Conservation (phyloP, 2,797 vertebrate genomes). For the Phalloptychus januarius region DNA sequence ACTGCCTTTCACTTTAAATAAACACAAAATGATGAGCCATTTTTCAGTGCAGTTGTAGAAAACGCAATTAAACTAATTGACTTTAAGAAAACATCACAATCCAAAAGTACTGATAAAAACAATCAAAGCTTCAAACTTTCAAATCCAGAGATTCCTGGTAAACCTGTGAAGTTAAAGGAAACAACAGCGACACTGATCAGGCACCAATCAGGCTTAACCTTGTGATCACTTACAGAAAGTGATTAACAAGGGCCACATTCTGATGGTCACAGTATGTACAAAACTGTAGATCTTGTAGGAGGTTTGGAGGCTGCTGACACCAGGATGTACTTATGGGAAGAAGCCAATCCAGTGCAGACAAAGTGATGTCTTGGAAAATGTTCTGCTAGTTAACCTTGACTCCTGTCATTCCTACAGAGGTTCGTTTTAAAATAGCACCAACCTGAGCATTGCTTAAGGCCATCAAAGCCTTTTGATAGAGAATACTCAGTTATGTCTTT, state of each 20-base stretch:
- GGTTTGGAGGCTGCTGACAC: neutral
- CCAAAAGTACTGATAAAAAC: slow-evolving; percentile 19
- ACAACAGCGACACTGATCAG: neutral
- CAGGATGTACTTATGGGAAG: neutral
- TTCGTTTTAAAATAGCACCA: neutral
- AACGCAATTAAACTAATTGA: slow-evolving; percentile 71
- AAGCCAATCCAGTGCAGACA: neutral
- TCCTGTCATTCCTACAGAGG: neutral
- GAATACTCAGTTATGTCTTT: neutral
- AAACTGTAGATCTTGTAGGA: neutral
- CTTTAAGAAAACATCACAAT: slow-evolving; percentile 50
- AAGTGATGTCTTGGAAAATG: neutral
- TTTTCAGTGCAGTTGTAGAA: slow-evolving; percentile 78
- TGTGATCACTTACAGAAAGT: neutral
- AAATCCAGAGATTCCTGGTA: neutral
- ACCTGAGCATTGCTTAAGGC: neutral
- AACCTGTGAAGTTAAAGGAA: neutral
- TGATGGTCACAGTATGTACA: neutral
- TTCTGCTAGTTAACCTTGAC: neutral
- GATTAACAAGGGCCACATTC: neutral
- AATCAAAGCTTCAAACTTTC: neutral
- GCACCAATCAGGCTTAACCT: neutral
- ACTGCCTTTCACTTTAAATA: slow-evolving; percentile 83
- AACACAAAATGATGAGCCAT: slow-evolving; percentile 80
- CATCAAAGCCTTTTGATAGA: neutral